These are phyloP conservation scores for Sanderia malayensis DNA, from an alignment of 30 jellyfish, hydroid and myxozoan species.

Conservation along the genomic window DNA sequence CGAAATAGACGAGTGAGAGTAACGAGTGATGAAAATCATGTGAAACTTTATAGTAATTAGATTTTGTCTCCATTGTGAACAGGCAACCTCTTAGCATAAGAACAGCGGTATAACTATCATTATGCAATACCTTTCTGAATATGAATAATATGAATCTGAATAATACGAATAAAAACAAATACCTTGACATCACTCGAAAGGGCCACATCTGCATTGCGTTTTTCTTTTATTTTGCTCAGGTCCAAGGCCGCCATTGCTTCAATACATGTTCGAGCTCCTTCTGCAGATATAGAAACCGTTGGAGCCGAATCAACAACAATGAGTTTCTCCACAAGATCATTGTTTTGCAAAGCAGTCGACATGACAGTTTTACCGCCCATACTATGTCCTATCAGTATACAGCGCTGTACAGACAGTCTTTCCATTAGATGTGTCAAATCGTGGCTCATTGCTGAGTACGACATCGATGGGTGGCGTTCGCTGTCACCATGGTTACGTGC, in stretches of 20 bases:
- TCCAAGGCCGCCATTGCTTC: conserved; percentile 69
- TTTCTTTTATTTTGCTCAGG: conserved; percentile 24
- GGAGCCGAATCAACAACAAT: conserved; percentile 84
- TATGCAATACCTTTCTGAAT: no score
- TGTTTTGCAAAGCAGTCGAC: conserved; percentile 63
- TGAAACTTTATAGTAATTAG: no score
- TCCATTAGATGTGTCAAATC: conserved; percentile 42
- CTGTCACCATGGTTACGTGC: conserved; percentile 82
- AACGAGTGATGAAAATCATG: no score
- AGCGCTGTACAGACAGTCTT: conserved; percentile 19
- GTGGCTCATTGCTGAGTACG: conserved; percentile 60
- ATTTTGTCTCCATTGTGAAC: no score
- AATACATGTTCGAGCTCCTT: conserved; percentile 50
- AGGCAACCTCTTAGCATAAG: no score
- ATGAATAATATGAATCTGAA: no score
- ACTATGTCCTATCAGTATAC: conserved; percentile 69
- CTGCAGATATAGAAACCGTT: conserved; percentile 39
- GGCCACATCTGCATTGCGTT: conserved; percentile 38
- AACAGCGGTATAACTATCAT: no score
- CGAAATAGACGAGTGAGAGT: no score
- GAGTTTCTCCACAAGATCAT: conserved; percentile 50
- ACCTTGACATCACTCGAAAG: conserved; percentile 55
- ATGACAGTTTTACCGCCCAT: conserved; percentile 85
- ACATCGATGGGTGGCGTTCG: conserved; percentile 69
- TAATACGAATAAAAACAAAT: no score